Percentiles rank a stretch among this genome's conserved stretches.
These are phyloP conservation scores for Daboia siamensis DNA, from an alignment of 2,113 vertebrate genomes.

Conservation along the genomic window DNA sequence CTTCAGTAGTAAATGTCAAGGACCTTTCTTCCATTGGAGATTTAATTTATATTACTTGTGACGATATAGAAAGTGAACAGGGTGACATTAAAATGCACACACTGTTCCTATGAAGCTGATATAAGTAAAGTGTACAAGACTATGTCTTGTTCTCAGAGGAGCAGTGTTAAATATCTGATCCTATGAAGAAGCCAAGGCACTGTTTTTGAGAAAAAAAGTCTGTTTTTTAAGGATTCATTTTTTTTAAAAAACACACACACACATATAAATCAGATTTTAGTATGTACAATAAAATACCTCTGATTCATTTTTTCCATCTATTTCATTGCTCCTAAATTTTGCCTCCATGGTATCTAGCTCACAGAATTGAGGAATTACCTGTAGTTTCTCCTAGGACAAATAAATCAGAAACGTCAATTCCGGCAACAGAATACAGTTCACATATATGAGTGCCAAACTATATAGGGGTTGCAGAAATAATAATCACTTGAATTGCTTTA, in stretches of 20 bases:
- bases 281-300: background rate
- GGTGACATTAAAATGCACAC: constrained; percentile 26
- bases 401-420: background rate
- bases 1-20: background rate
- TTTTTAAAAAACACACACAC: background rate
- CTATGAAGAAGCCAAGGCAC: background rate
- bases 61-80: background rate
- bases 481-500: background rate
- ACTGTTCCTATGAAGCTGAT: constrained; percentile 6
- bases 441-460: background rate
- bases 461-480: background rate
- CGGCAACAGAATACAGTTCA: background rate
- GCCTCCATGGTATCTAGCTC: background rate
- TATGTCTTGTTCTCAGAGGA: background rate
- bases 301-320: background rate
- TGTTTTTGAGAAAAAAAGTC: background rate
- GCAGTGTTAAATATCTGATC: background rate
- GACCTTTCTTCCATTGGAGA: background rate
- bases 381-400: background rate
- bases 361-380: background rate
- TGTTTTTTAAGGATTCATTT: background rate
- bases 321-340: background rate
- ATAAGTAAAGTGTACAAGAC: background rate
- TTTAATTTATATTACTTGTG: background rate
- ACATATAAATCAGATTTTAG: background rate